A percentile compares a stretch with the other conserved stretches of the same genome.
Evolutionary conservation across 2,797 vertebrate species (phyloP).

Genomic region (Halcyon chelicuti): DNA sequence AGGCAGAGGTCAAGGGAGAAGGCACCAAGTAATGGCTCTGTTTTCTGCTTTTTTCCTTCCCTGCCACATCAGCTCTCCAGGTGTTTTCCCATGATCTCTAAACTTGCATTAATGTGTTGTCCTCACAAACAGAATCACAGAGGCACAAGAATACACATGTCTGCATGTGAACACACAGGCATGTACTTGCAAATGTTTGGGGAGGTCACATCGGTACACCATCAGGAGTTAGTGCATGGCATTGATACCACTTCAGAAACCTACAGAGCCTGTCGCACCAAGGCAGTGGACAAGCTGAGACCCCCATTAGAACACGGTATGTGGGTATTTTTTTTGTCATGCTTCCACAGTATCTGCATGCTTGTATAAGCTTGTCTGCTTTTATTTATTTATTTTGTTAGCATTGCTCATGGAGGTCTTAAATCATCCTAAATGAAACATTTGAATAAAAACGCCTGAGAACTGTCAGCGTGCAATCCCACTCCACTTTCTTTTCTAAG

Average conservation of each 20-base stretch:
- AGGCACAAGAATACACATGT: not conserved
- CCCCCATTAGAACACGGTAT: not conserved
- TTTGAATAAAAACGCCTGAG: slow-evolving; percentile 12
- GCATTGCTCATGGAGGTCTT: not conserved
- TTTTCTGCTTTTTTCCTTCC: not conserved
- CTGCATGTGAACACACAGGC: not conserved
- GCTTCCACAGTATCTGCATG: not conserved
- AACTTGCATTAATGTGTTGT: not conserved
- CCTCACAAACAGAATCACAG: not conserved
- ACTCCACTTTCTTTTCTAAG: slow-evolving; percentile 10
- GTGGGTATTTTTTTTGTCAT: not conserved
- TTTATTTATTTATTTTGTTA: slow-evolving; percentile 1
- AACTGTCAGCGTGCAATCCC: not conserved
- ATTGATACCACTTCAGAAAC: not conserved
- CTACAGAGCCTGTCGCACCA: not conserved
- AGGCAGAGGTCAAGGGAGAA: not conserved
- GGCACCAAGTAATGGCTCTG: not conserved
- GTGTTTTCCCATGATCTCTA: not conserved
- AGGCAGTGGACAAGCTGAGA: not conserved
- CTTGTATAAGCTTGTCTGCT: not conserved
- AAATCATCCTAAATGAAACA: slow-evolving; percentile 32
- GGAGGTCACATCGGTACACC: not conserved
- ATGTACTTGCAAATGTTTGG: not conserved
- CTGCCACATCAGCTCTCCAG: not conserved
- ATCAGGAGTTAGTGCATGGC: not conserved